Evolutionary conservation across 2,113 vertebrate species (phyloP).

Genomic region (Taurulus bubalis): DNA sequence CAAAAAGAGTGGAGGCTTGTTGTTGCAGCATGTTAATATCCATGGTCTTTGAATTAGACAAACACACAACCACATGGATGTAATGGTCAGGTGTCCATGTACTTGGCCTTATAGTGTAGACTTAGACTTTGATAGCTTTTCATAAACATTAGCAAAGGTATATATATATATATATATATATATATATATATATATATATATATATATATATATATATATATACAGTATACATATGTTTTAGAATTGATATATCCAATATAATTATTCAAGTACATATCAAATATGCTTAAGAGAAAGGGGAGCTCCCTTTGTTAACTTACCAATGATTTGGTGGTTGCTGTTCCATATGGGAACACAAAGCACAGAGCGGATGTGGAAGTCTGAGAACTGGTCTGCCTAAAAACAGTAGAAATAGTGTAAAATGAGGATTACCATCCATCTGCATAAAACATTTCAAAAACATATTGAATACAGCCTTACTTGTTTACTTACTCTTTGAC

Average conservation of each 20-base stretch:
- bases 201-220: too few relatives aligned
- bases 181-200: too few relatives aligned
- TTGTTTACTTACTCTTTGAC: background rate
- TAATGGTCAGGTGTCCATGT: background rate
- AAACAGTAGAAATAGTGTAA: conserved; percentile 35
- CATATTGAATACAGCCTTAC: background rate
- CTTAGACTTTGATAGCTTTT: background rate
- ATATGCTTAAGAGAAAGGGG: background rate
- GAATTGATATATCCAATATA: background rate
- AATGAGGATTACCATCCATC: conserved; percentile 6
- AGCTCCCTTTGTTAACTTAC: conserved; percentile 81
- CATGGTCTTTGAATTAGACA: background rate
- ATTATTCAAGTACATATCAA: background rate
- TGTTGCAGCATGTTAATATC: background rate
- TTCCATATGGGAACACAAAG: conserved; percentile 99
- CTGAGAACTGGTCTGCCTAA: conserved; percentile 97
- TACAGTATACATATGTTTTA: background rate
- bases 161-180: too few relatives aligned
- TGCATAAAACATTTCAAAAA: background rate
- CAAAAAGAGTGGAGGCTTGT: background rate
- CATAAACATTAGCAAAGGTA: background rate
- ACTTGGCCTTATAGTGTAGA: background rate
- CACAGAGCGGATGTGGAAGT: conserved; percentile 97
- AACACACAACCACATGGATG: background rate
- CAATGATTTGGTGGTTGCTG: conserved; percentile 98